Base-by-base conservation (phyloP, 2,797 vertebrate species). In the Anguilla obscura region DNA sequence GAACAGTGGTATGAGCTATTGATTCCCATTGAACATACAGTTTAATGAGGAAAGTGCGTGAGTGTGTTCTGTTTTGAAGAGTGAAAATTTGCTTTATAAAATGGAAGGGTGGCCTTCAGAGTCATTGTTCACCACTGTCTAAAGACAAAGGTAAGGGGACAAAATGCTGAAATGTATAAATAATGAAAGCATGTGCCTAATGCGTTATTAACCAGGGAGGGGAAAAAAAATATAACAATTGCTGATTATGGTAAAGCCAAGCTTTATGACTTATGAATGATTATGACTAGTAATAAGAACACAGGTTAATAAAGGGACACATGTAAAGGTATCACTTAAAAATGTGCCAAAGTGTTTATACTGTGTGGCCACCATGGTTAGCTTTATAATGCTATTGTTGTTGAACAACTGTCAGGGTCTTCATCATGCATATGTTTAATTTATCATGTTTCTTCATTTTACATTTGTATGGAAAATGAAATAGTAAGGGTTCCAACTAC, bases 401-500 rank as follows among this genome's bases (percentile, higher is more conserved):
- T 14, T 18, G n/a, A 79, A 30, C 30, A 30, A 21, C 71, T 12
- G 27, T 21, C 7, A n/a, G 3, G 50, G 48, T 27, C 30, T 56
- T 14, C 86, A 74, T 56, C 30, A 76, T 63, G 40, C 60, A 56
- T 71, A 54, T 56, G 45, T 86, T 56, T 83, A 30, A 14, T 74
- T 85, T 60, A 56, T 24, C 21, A n/a, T 21, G n/a, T 76, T 54
- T 18, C 40, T 52, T 83, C 63, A 79, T 40, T 24, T 36, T 66
- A n/a, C 54, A 88, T 89, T 95, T 93, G 91, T 90, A 95, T 93
- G 90, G 89, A 69, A 82, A 89, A 74, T 92, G 95, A 95, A 95
- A 94, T 93, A 94, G 91, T 94, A 94, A 95, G 94, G 95, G 94
- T 92, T 94, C 95, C 94, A 93, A 93, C 93, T 94, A 94, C 94